Evolutionary conservation across 2,888 invertebrate species (phyloP), one percentile per base, ranked within the genome.

Genomic region (Eupithecia vulgata): DNA sequence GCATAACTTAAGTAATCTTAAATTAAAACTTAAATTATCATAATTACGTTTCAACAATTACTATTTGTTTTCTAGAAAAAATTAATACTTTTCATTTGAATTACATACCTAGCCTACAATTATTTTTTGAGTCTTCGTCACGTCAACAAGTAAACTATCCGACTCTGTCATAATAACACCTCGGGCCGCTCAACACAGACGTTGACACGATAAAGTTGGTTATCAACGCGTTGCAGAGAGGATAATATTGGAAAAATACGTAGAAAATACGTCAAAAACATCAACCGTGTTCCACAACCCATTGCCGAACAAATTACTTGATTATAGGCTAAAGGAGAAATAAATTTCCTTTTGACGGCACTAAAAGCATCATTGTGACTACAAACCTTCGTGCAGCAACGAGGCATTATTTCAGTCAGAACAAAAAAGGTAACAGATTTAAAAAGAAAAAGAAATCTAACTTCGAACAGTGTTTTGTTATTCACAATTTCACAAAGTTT

Each of bases 391-490:
- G 21, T 57, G 25, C 12, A 57, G 34, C 17, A 61, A 34, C 30
- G 17, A 34, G 34, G 13, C 57, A 17, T 61, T 34, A 4, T 17
- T 34, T 15, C 34, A 17, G 17, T 37, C n/a, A 64, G 35, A 64
- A 37, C n/a, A 17, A 64, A 64, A 34, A 65, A 25, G 61, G 8
- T 61, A 59, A 61, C 13, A 40, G 40, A 65, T 35, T 64, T 65
- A 25, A 65, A 65, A 21, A 34, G 61, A 17, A 64, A 64, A 64
- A 64, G 15, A 35, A 64, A 25, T 25, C 17, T 17, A 59, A 37
- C 15, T 68, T 59, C 25, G 45, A 69, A 71, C 71, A 66, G 61
- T 66, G 48, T 62, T 67, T 62, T 62, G 67, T 69, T 71, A 62
- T 57, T 57, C 57, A 57, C 57, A 13, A 25, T 25, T 57, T 25